Base-by-base conservation (phyloP, 2,888 invertebrate species). In the Lacanobia oleracea region DNA sequence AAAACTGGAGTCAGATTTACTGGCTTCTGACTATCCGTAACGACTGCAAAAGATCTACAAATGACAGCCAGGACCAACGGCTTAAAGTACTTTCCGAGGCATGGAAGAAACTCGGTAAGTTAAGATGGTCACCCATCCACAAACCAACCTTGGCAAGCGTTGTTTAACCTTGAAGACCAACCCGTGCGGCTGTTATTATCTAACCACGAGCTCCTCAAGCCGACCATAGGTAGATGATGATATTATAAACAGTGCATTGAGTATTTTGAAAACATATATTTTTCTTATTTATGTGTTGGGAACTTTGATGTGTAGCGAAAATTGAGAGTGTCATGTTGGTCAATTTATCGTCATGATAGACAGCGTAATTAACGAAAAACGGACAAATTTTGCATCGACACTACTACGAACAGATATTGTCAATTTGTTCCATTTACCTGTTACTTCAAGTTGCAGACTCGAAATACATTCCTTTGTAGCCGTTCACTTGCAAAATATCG, bases 341-440 rank as follows among this genome's bases (percentile, higher is more conserved):
- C 86, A 86, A 91, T 92, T 91, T 90, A 86, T 89, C 86, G 80
- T 68, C 72, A 71, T 84, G 87, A 85, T 81, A 80, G 86, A 85
- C 86, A 88, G 83, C 78, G 63, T 67, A 86, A 77, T 81, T 86
- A 88, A 88, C 87, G 84, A 87, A 1, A 27, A 27, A 27, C 27
- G 27, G 27, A 27, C 27, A 27, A 27, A 27, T 89, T 87, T 86
- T 62, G 70, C 66, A 67, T 82, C 75, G 72, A 83, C 83, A 83
- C 67, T n/a, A 45, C 27, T 79, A 84, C 78, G 75, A 69, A 77
- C 80, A 75, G 67, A 79, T 65, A 60, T 33, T 67, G 48, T 72
- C 66, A 81, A 83, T 77, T 76, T 74, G 75, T 81, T 76, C 79
- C 51, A 73, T 82, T 78, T 77, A 75, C 54, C 18, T 33, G 51